Conservation (phyloP, 2,888 invertebrate genomes). For the Amphipyra berbera region DNA sequence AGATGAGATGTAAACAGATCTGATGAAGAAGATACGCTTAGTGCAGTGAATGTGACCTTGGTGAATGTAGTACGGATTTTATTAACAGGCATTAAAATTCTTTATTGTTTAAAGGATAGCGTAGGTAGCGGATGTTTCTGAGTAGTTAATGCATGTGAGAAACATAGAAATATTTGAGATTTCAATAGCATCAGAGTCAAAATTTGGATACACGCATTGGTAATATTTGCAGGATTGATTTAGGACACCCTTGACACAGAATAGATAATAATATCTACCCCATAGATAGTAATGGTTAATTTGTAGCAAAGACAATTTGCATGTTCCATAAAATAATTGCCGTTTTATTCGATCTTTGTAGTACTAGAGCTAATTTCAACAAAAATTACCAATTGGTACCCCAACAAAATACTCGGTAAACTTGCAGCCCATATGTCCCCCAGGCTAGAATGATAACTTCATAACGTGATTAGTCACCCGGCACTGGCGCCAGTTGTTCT, state of each 20-base stretch:
- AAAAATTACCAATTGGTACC: constrained; percentile 3
- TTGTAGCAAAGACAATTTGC: no score
- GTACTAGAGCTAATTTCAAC: no score
- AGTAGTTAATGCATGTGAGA: no score
- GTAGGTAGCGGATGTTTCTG: neutral
- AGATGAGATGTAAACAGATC: constrained; percentile 21
- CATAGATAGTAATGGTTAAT: no score
- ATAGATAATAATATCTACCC: no score
- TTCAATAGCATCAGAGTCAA: no score
- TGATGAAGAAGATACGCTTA: constrained; percentile 6
- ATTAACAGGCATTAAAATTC: neutral
- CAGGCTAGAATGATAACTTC: constrained; percentile 55
- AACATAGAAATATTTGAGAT: no score
- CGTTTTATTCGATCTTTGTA: no score
- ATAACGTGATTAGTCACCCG: constrained; percentile 56
- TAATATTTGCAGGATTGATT: no score
- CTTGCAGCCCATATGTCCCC: constrained; percentile 39
- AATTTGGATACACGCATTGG: no score
- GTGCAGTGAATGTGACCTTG: constrained; percentile 4
- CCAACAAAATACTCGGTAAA: constrained; percentile 33
- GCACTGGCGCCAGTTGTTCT: constrained; percentile 50
- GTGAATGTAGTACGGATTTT: neutral
- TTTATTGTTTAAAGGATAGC: neutral
- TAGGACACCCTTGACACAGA: no score
- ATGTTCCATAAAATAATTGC: no score